A percentile compares a stretch with the other conserved stretches of the same genome.
phyloP scores from a whole-genome alignment of 2,797 vertebrate species.

The Argyrosomus regius region DNA sequence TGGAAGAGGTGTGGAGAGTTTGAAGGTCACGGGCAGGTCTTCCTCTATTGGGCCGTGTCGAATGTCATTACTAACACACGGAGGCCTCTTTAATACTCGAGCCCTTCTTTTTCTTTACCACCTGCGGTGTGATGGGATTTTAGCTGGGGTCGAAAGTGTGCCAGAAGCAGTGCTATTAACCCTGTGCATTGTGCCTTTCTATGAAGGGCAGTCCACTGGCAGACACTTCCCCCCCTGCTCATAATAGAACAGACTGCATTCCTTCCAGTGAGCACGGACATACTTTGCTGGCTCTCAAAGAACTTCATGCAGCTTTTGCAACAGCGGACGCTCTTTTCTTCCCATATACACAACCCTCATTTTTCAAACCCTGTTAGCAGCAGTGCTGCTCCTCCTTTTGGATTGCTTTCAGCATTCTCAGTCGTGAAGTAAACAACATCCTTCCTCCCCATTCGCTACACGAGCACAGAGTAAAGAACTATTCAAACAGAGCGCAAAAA shows the following conservation, averaged over 20 bases:
- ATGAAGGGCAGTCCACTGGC: constrained; percentile 73
- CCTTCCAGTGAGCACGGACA: constrained; percentile 69
- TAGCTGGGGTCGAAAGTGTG: constrained; percentile 74
- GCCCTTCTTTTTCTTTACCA: constrained; percentile 65
- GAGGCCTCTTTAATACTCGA: constrained; percentile 70
- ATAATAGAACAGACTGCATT: constrained; percentile 70
- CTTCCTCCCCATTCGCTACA: constrained; percentile 38
- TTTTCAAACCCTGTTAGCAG: constrained; percentile 43
- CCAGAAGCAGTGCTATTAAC: constrained; percentile 79
- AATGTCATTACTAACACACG: constrained; percentile 72
- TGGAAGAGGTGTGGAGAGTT: constrained; percentile 47
- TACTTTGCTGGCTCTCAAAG: constrained; percentile 70
- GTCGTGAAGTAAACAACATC: constrained; percentile 67
- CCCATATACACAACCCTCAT: constrained; percentile 50
- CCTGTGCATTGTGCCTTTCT: constrained; percentile 71
- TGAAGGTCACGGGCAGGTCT: constrained; percentile 66
- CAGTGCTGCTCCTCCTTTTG: constrained; percentile 47
- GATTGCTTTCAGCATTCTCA: constrained; percentile 39
- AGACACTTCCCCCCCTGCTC: constrained; percentile 69
- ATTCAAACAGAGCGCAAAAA: constrained; percentile 54
- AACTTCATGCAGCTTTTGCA: constrained; percentile 67
- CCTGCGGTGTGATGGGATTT: constrained; percentile 73
- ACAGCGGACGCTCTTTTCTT: constrained; percentile 71
- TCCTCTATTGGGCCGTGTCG: constrained; percentile 59
- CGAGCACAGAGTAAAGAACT: constrained; percentile 45